Conservation (phyloP, 2,797 vertebrate species). For the Syncerus caffer region DNA sequence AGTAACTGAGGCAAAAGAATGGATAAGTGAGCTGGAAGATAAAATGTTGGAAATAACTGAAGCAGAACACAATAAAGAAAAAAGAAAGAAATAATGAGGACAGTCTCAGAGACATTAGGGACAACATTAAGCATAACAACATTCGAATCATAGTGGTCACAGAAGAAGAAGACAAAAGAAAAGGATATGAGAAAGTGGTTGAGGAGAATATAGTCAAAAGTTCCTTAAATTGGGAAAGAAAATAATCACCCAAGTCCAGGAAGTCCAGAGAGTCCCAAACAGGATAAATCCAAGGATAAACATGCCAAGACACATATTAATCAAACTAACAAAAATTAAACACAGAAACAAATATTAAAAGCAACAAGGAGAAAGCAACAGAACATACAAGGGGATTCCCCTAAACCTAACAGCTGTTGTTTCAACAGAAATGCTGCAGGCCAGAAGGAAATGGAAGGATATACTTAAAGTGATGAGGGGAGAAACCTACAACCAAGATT, state of each 20-base stretch:
- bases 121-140: not conserved
- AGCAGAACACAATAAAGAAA: not conserved
- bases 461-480: not conserved
- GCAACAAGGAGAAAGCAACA: not conserved
- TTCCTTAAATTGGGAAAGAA: not conserved
- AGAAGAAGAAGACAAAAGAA: not conserved
- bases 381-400: not conserved
- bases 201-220: not conserved
- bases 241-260: not conserved
- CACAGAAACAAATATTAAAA: not conserved
- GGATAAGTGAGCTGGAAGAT: not conserved
- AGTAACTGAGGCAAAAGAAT: not conserved
- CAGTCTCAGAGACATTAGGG: not conserved
- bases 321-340: not conserved
- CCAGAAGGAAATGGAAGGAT: not conserved
- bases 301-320: not conserved
- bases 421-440: not conserved
- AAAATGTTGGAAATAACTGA: not conserved
- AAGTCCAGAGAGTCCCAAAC: not conserved
- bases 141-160: not conserved
- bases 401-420: not conserved
- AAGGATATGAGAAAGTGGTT: not conserved
- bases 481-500: not conserved
- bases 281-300: not conserved
- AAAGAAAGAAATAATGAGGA: not conserved